Evolutionary conservation across 2,888 invertebrate genomes (phyloP).

Genomic region (Lasiommata megera): DNA sequence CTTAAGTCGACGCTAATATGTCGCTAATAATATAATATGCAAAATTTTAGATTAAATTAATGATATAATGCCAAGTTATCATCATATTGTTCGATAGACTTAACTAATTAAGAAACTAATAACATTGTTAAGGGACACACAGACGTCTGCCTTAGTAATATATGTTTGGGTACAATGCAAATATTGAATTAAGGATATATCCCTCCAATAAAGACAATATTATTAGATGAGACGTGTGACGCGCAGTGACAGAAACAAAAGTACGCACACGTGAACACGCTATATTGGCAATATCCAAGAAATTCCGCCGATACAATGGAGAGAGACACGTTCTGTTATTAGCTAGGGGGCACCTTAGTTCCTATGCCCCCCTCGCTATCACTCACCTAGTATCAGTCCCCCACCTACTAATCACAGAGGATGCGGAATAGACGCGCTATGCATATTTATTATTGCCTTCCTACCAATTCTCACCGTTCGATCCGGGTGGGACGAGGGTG

Average conservation of each 20-base stretch:
- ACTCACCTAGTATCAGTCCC: conserved; percentile 75
- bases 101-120: conserved; percentile 7
- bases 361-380: conserved; percentile 72
- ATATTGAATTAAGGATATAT: conserved; percentile 30
- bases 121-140: not conserved
- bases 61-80: not conserved
- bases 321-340: conserved; percentile 72
- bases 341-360: conserved; percentile 71
- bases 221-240: conserved; percentile 41
- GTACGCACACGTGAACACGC: conserved; percentile 66
- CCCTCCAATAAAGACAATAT: conserved; percentile 38
- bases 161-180: conserved; percentile 23
- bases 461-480: conserved; percentile 72
- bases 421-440: conserved; percentile 78
- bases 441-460: conserved; percentile 77
- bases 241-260: conserved; percentile 67
- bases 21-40: too few relatives aligned
- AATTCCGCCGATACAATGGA: conserved; percentile 72
- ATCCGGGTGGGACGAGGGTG: conserved; percentile 59
- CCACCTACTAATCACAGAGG: conserved; percentile 75
- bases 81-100: not conserved
- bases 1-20: too few relatives aligned
- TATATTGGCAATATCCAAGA: conserved; percentile 79
- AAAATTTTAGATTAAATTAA: too few relatives aligned
- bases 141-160: not conserved